These are phyloP conservation scores for Acanthococcus lagerstroemiae DNA, from an alignment of 2,888 invertebrate genomes.

Conservation along the genomic window DNA sequence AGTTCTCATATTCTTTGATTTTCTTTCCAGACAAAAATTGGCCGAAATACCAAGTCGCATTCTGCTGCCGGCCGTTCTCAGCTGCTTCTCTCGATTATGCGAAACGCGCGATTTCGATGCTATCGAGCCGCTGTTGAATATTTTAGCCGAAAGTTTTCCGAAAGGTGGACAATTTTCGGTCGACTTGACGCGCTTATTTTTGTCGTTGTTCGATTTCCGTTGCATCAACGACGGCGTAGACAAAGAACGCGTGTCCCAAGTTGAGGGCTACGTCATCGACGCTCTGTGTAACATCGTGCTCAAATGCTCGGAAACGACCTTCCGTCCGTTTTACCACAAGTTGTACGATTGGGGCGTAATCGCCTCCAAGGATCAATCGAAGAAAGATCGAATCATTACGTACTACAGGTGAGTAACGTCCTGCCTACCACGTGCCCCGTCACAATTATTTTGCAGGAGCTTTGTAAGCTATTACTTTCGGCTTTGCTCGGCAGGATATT, in stretches of 20 bases:
- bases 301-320: slow-evolving; percentile 79
- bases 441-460: too few relatives aligned
- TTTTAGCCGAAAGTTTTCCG: slow-evolving; percentile 62
- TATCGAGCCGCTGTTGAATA: slow-evolving; percentile 60
- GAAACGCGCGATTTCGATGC: slow-evolving; percentile 51
- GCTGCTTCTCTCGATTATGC: slow-evolving; percentile 53
- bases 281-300: slow-evolving; percentile 70
- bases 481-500: too few relatives aligned
- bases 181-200: slow-evolving; percentile 59
- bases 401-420: slow-evolving; percentile 59
- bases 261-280: slow-evolving; percentile 65
- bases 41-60: slow-evolving; percentile 63
- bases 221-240: slow-evolving; percentile 37
- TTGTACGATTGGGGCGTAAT: slow-evolving; percentile 79
- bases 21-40: slow-evolving; percentile 49
- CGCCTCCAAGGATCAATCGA: slow-evolving; percentile 47
- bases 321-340: slow-evolving; percentile 77
- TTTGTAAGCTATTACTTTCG: too few relatives aligned
- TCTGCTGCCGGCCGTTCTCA: slow-evolving; percentile 61
- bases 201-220: slow-evolving; percentile 59
- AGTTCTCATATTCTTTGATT: background rate
- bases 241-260: slow-evolving; percentile 41
- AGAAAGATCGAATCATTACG: slow-evolving; percentile 57
- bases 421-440: too few relatives aligned
- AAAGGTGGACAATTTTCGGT: slow-evolving; percentile 39